These are phyloP conservation scores for Uropetala carovei DNA, from an alignment of 2,888 invertebrate species.

Conservation along the genomic window DNA sequence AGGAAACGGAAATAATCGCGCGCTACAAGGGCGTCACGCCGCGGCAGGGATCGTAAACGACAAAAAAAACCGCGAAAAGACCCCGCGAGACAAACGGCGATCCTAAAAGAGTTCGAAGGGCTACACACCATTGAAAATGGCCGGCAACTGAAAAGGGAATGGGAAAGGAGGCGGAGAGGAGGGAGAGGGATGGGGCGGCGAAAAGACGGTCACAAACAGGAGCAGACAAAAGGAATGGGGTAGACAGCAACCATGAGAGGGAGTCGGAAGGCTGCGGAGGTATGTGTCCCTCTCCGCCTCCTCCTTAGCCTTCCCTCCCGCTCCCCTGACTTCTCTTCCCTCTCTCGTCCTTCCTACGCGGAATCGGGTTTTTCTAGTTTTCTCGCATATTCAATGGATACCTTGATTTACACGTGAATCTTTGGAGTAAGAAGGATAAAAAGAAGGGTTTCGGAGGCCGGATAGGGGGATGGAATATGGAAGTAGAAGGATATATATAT, in stretches of 20 bases:
- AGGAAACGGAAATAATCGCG: too few relatives aligned
- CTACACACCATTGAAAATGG: too few relatives aligned
- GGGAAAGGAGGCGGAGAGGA: too few relatives aligned
- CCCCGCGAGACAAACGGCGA: too few relatives aligned
- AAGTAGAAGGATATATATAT: not conserved
- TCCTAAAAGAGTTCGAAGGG: too few relatives aligned
- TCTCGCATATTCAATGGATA: conserved; percentile 32
- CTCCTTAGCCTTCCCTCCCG: not conserved
- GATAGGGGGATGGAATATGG: not conserved
- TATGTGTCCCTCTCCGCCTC: too few relatives aligned
- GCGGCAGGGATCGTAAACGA: too few relatives aligned
- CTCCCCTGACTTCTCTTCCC: not conserved
- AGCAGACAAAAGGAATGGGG: conserved; percentile 18
- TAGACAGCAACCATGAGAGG: not conserved
- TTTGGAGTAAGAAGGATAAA: not conserved
- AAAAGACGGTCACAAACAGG: not conserved
- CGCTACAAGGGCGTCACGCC: too few relatives aligned
- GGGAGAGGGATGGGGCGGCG: not conserved
- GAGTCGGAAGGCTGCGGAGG: not conserved
- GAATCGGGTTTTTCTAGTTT: conserved; percentile 35
- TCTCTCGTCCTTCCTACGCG: not conserved
- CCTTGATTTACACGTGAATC: not conserved
- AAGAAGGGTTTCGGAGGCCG: not conserved
- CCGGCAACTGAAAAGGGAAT: too few relatives aligned
- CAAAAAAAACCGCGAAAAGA: too few relatives aligned